These are phyloP conservation scores for Sapajus apella DNA, from an alignment of 2,113 vertebrate species.

Conservation along the genomic window DNA sequence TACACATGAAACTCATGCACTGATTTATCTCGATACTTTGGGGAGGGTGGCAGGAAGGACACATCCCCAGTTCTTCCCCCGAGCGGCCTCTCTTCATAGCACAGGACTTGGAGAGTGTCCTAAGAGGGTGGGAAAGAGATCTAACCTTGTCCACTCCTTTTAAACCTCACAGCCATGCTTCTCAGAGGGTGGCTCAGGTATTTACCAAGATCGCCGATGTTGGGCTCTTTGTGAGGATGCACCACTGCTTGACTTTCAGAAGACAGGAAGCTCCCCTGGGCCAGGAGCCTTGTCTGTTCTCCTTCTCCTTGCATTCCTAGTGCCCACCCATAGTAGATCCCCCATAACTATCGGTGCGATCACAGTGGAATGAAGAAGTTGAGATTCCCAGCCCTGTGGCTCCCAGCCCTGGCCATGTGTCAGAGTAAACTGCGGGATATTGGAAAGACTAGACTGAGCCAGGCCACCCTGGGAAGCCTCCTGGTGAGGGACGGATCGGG, in stretches of 20 bases:
- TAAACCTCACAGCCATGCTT: not conserved
- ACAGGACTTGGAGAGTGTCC: not conserved
- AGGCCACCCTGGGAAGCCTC: not conserved
- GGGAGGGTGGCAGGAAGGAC: not conserved
- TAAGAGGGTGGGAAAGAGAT: not conserved
- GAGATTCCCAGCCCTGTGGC: too few species aligned
- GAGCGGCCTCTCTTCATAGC: not conserved
- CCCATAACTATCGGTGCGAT: not conserved
- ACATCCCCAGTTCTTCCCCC: accelerated
- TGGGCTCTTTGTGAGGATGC: accelerated
- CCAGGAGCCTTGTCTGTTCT: not conserved
- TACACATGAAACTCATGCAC: accelerated
- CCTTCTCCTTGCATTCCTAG: too few species aligned
- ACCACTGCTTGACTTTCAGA: not conserved
- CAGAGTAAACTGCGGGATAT: not conserved
- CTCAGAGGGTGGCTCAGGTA: not conserved
- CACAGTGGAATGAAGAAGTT: not conserved
- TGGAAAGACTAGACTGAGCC: not conserved
- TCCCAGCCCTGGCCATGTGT: not conserved
- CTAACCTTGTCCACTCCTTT: accelerated
- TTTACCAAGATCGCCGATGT: not conserved
- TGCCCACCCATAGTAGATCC: not conserved
- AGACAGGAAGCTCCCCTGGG: not conserved
- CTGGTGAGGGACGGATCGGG: not conserved
- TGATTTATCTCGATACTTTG: not conserved